Base-by-base conservation (phyloP, 2,888 invertebrate genomes). In the Teinopalpus imperialis region DNA sequence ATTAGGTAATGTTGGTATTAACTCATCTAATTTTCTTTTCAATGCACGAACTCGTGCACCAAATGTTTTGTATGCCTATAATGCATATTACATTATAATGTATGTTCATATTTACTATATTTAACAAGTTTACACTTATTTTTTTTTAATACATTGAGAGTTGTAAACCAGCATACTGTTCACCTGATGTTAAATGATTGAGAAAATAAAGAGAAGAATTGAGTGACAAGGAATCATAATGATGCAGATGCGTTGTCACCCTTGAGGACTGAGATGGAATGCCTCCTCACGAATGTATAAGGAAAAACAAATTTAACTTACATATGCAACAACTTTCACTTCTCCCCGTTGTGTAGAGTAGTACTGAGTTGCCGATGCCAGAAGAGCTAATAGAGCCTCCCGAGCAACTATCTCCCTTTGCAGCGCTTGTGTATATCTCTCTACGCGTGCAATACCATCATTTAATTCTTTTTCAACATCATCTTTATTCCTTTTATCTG, bases 291-390 rank as follows among this genome's bases (percentile, higher is more conserved):
- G n/a, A n/a, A n/a, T n/a, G n/a, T n/a, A n/a, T n/a, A n/a, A n/a
- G n/a, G n/a, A n/a, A n/a, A n/a, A n/a, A n/a, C n/a, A n/a, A n/a
- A n/a, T n/a, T n/a, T n/a, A n/a, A 92, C 95, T 93, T 82, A 98
- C 98, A 90, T 96, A 97, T 48, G 96, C 95, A 14, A 98, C 98
- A 51, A 98, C 94, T 90, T 97, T 97, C 7, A 98, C 98, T 89
- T 99, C 98, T 3, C 95, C 95, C 49, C 95, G 91, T 74, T 98
- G 98, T 9, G 94, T 95, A 26, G 95, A 94, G 72, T 98, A 96
- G 79, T 96, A 97, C 50, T 94, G 92, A 61, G 95, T 94, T 2
- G 97, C 95, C 30, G 95, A 94, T 42, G 94, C 93, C 34, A 98
- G 79, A 21, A 95, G 80, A 2, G 94, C 93, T 40, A 98, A 86